Percentiles rank a stretch among this genome's conserved stretches.
Conservation (phyloP, 1,140 invertebrate genomes). For the Zaprionus africanus region DNA sequence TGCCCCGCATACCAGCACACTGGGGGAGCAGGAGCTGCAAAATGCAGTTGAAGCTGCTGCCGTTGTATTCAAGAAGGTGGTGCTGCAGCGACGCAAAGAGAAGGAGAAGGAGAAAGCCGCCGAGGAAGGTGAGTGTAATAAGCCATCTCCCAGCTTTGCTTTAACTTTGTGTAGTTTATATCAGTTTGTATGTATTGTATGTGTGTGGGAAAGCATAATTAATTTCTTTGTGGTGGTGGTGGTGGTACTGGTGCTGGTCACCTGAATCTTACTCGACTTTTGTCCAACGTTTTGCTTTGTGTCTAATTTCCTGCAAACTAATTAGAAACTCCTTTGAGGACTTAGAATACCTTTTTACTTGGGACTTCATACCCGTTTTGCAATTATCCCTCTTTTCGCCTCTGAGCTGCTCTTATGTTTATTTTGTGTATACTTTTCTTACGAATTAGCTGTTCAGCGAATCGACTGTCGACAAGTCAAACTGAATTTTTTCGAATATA, state of each 20-base stretch:
- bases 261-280: conserved; percentile 58
- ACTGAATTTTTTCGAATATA: too few relatives aligned
- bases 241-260: conserved; percentile 41
- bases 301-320: conserved; percentile 70
- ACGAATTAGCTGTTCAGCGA: too few relatives aligned
- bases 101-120: conserved; percentile 74
- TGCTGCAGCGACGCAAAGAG: conserved; percentile 81
- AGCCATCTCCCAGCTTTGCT: background rate
- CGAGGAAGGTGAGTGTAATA: conserved; percentile 80
- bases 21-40: conserved; percentile 87
- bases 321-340: conserved; percentile 49
- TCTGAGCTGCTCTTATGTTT: background rate
- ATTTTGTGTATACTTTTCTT: background rate
- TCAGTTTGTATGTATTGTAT: background rate
- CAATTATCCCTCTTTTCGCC: conserved; percentile 8
- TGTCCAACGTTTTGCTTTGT: conserved; percentile 56
- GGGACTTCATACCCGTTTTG: conserved; percentile 31
- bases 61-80: conserved; percentile 85
- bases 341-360: conserved; percentile 5
- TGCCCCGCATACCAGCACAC: conserved; percentile 80
- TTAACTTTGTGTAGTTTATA: conserved; percentile 13
- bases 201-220: conserved; percentile 30
- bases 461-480: too few relatives aligned
- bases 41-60: conserved; percentile 85
- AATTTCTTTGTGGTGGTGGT: background rate